Percentiles rank a stretch among this genome's conserved stretches.
Evolutionary conservation across 2,797 vertebrate genomes (phyloP).

Genomic region (Peromyscus melanophrys): DNA sequence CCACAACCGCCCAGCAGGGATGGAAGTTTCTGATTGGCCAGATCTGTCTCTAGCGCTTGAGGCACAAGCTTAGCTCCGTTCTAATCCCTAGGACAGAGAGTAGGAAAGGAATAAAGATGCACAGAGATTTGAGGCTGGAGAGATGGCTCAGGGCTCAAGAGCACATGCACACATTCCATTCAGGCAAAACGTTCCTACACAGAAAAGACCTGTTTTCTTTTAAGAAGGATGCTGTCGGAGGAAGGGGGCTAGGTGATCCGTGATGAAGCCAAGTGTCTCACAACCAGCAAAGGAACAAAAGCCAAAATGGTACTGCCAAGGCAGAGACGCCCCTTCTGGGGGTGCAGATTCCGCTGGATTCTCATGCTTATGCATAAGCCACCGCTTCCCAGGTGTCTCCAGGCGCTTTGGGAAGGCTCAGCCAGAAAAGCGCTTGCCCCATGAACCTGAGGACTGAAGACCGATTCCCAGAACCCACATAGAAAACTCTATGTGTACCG

Average conservation of each 20-base stretch:
- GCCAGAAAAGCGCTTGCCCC: not conserved
- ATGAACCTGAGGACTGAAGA: not conserved
- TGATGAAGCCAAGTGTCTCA: too few species aligned
- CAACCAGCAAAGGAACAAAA: not conserved
- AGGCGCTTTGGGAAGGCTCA: not conserved
- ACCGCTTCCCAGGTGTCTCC: not conserved
- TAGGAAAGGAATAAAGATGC: not conserved
- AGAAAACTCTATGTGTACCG: not conserved
- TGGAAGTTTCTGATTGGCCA: not conserved
- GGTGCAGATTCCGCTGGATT: not conserved
- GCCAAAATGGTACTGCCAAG: not conserved
- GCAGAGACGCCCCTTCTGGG: not conserved
- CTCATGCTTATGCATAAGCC: accelerated
- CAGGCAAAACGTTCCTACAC: not conserved
- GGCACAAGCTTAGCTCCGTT: not conserved
- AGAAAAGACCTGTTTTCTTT: not conserved
- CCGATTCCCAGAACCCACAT: not conserved
- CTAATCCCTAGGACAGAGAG: not conserved
- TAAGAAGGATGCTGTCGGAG: accelerated
- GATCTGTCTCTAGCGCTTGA: not conserved
- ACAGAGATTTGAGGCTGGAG: not conserved
- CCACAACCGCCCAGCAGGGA: too few species aligned
- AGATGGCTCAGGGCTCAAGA: not conserved
- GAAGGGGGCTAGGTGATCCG: accelerated
- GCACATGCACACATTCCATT: not conserved